These are phyloP conservation scores for Chironomus riparius DNA, from an alignment of 2,888 invertebrate species.

Conservation along the genomic window DNA sequence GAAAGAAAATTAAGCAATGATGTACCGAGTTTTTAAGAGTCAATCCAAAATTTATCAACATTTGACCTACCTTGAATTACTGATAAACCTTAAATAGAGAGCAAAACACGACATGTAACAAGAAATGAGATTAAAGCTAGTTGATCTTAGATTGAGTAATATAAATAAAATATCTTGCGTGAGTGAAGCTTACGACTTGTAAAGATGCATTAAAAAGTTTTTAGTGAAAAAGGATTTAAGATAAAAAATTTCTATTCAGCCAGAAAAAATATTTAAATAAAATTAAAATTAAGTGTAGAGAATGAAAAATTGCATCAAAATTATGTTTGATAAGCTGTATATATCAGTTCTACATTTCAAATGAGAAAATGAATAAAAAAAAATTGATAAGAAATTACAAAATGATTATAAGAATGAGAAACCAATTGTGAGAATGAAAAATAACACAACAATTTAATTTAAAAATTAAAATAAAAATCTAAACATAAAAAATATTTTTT, in stretches of 20 bases:
- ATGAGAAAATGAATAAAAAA: not conserved
- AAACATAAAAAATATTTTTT: not conserved
- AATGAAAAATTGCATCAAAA: not conserved
- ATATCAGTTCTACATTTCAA: not conserved
- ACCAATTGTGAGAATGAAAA: not conserved
- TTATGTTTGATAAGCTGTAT: not conserved
- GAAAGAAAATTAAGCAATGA: too few species aligned
- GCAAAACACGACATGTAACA: too few species aligned
- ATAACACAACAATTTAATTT: not conserved
- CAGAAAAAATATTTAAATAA: not conserved
- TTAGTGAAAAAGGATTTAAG: not conserved
- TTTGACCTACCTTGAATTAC: too few species aligned
- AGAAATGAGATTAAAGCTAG: too few species aligned
- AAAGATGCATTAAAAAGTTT: not conserved
- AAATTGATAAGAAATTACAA: not conserved
- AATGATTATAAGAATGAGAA: not conserved
- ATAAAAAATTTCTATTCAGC: not conserved
- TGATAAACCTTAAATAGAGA: too few species aligned
- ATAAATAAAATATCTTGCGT: not conserved
- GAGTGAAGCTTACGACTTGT: not conserved
- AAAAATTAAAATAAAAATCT: not conserved
- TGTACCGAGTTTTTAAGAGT: too few species aligned
- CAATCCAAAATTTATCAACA: too few species aligned
- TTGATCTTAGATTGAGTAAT: too few species aligned
- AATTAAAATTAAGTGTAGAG: not conserved